Percentiles rank a stretch among this genome's conserved stretches.
Evolutionary conservation across 2,113 vertebrate genomes (phyloP).

Genomic region (Megalops atlanticus): DNA sequence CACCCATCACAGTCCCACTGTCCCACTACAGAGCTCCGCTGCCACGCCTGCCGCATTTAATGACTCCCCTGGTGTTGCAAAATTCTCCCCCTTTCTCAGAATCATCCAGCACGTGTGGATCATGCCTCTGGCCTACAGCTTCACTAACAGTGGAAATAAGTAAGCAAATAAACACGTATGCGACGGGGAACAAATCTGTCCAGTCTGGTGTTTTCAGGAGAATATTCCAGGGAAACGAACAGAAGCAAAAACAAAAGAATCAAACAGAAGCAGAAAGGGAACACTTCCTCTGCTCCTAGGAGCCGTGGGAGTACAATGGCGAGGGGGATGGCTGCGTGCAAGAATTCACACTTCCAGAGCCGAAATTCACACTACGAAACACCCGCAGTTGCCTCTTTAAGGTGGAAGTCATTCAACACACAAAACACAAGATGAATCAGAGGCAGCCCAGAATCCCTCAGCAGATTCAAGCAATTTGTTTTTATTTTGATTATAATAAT

Average conservation of each 20-base stretch:
- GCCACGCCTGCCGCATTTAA: background rate
- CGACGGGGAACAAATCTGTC: background rate
- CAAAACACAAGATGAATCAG: background rate
- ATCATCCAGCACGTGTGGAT: background rate
- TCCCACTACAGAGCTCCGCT: background rate
- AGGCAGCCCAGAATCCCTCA: background rate
- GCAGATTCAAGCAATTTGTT: background rate
- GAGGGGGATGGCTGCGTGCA: background rate
- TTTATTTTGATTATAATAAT: too few species aligned
- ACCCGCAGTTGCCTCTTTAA: background rate
- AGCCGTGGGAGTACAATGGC: background rate
- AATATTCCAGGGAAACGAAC: background rate
- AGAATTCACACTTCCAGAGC: background rate
- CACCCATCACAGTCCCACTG: background rate
- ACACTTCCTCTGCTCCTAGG: background rate
- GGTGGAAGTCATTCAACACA: background rate
- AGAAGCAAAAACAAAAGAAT: background rate
- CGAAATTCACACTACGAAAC: slow-evolving; percentile 11
- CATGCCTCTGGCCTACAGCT: background rate
- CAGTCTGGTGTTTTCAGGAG: background rate
- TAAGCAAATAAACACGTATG: background rate
- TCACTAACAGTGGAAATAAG: background rate
- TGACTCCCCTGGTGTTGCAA: background rate
- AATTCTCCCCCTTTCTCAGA: background rate
- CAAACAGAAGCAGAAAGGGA: background rate